A percentile compares a stretch with the other conserved stretches of the same genome.
Conservation (phyloP, 2,888 invertebrate genomes). For the Anoncus sp. region DNA sequence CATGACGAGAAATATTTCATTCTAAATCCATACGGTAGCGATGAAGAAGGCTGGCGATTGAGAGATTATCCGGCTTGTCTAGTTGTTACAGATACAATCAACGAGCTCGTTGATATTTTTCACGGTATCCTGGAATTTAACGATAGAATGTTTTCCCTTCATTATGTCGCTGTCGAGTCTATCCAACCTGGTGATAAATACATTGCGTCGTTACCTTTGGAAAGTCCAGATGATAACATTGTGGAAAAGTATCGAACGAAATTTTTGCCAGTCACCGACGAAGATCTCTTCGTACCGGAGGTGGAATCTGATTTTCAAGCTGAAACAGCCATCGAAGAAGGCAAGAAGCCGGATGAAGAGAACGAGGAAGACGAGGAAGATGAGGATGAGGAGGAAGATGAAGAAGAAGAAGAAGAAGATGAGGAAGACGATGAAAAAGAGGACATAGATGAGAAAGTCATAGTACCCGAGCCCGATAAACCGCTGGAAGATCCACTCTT, state of each 20-base stretch:
- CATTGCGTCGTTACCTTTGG: slow-evolving; percentile 44
- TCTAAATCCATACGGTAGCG: slow-evolving; percentile 79
- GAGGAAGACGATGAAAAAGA: slow-evolving; percentile 54
- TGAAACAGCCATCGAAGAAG: slow-evolving; percentile 26
- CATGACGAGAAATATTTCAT: slow-evolving; percentile 70
- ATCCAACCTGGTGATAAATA: slow-evolving; percentile 72
- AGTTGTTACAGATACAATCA: slow-evolving; percentile 71
- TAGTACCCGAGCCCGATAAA: slow-evolving; percentile 55
- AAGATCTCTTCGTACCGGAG: slow-evolving; percentile 69
- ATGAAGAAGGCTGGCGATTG: slow-evolving; percentile 76
- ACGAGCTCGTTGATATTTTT: slow-evolving; percentile 73
- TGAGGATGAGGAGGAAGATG: slow-evolving; percentile 28
- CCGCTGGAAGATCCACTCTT: slow-evolving; percentile 68
- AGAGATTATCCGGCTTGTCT: slow-evolving; percentile 72
- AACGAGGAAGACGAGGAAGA: slow-evolving; percentile 42
- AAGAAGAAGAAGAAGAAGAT: slow-evolving; percentile 49
- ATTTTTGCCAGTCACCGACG: slow-evolving; percentile 78
- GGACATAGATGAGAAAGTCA: slow-evolving; percentile 43
- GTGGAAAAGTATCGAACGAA: slow-evolving; percentile 70
- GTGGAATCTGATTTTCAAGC: slow-evolving; percentile 14
- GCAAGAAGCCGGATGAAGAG: slow-evolving; percentile 1
- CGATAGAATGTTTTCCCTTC: slow-evolving; percentile 72
- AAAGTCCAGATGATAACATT: slow-evolving; percentile 58
- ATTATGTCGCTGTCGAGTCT: slow-evolving; percentile 72
- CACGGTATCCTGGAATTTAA: slow-evolving; percentile 77